phyloP scores from a whole-genome alignment of 2,797 vertebrate genomes.

The Prionace glauca region DNA sequence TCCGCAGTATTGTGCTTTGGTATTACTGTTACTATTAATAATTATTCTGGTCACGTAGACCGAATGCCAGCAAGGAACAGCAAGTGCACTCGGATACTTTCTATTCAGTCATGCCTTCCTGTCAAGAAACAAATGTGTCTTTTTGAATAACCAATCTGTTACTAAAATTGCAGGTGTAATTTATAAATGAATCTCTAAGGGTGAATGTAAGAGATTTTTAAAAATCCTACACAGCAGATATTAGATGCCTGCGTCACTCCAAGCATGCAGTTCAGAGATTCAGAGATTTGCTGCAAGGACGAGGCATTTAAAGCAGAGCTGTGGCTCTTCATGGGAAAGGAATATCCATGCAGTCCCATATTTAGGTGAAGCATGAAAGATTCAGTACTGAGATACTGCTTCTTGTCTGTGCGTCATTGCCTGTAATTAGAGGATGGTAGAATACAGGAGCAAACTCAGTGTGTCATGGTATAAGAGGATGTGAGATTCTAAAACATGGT shows the following conservation, averaged over 20 bases:
- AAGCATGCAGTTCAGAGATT: not conserved
- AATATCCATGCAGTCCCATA: not conserved
- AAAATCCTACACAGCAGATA: too few species aligned
- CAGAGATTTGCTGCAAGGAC: not conserved
- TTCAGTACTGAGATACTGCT: not conserved
- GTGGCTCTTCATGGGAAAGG: not conserved
- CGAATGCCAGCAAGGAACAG: not conserved
- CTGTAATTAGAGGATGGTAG: not conserved
- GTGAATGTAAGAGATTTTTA: not conserved
- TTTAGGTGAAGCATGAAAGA: not conserved
- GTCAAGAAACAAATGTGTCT: slow-evolving; percentile 39
- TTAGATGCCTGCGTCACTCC: not conserved
- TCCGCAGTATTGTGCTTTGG: not conserved
- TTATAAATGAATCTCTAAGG: not conserved
- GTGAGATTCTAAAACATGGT: not conserved
- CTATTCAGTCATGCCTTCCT: slow-evolving; percentile 30
- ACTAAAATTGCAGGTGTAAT: slow-evolving; percentile 38
- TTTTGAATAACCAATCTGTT: slow-evolving; percentile 38
- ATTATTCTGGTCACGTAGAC: not conserved
- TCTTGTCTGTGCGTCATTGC: not conserved
- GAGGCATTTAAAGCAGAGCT: not conserved
- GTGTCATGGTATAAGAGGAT: not conserved
- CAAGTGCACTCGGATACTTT: not conserved
- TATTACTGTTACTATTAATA: not conserved
- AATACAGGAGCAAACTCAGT: not conserved